These are phyloP conservation scores for Anguilla japonica DNA, from an alignment of 2,113 vertebrate genomes.

Conservation along the genomic window DNA sequence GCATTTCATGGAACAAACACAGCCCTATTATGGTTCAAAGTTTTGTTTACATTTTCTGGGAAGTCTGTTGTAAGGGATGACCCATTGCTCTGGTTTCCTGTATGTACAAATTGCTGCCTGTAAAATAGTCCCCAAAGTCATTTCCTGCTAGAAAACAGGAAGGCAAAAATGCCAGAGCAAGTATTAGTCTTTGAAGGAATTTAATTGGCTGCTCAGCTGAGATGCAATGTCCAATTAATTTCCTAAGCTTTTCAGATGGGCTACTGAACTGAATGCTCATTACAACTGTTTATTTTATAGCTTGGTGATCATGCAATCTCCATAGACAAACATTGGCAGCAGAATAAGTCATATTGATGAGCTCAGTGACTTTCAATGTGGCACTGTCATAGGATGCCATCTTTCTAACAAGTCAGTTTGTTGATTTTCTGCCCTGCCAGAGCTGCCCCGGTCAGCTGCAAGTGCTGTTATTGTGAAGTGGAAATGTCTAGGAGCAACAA, in stretches of 20 bases:
- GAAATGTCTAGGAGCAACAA: no score
- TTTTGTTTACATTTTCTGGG: background rate
- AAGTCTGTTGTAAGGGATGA: background rate
- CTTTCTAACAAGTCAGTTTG: no score
- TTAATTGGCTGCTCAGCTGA: background rate
- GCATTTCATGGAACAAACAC: background rate
- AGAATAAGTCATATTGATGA: no score
- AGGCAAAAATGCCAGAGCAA: background rate
- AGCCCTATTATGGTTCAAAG: background rate
- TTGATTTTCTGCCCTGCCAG: no score
- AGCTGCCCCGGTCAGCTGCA: no score
- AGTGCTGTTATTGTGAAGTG: no score
- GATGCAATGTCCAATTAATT: background rate
- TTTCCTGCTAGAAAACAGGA: conserved; percentile 14
- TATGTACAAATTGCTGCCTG: background rate
- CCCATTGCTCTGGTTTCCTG: conserved; percentile 17
- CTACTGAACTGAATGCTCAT: background rate
- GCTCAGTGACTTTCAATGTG: no score
- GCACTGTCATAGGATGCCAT: no score
- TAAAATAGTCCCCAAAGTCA: background rate
- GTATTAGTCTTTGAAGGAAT: background rate
- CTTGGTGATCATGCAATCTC: background rate
- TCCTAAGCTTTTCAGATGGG: background rate
- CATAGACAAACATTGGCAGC: no score
- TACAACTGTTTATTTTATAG: background rate